Evolutionary conservation across 2,113 vertebrate species (phyloP).

Genomic region (Campylomormyrus numenius): DNA sequence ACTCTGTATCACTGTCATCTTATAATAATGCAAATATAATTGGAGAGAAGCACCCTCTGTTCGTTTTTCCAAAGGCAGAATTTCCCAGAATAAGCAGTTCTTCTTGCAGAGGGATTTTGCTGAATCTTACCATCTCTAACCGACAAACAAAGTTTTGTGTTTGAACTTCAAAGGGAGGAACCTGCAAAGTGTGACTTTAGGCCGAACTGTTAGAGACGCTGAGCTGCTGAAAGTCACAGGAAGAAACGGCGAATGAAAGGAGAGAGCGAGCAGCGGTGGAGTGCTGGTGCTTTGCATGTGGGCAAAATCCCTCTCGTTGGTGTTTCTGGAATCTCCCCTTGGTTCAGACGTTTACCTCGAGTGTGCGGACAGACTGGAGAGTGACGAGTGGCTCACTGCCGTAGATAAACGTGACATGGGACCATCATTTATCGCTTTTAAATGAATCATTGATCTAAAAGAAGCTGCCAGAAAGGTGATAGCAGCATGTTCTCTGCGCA

Average conservation of each 20-base stretch:
- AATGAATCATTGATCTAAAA: background rate
- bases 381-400: background rate
- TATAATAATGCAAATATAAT: background rate
- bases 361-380: no score
- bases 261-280: background rate
- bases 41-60: background rate
- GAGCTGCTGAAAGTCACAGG: background rate
- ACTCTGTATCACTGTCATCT: background rate
- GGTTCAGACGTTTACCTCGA: background rate
- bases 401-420: background rate
- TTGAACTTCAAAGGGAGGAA: constrained; percentile 16
- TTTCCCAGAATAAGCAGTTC: constrained; percentile 2
- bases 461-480: background rate
- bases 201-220: background rate
- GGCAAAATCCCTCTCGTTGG: background rate
- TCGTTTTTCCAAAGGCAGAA: background rate
- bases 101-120: background rate
- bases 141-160: background rate
- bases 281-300: background rate
- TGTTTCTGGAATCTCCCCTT: background rate
- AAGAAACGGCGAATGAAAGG: background rate
- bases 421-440: background rate
- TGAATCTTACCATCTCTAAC: background rate
- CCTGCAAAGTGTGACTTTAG: background rate
- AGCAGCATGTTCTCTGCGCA: background rate